A percentile compares a stretch with the other conserved stretches of the same genome.
Evolutionary conservation across 2,113 vertebrate species (phyloP).

Genomic region (Erpornis zantholeuca): DNA sequence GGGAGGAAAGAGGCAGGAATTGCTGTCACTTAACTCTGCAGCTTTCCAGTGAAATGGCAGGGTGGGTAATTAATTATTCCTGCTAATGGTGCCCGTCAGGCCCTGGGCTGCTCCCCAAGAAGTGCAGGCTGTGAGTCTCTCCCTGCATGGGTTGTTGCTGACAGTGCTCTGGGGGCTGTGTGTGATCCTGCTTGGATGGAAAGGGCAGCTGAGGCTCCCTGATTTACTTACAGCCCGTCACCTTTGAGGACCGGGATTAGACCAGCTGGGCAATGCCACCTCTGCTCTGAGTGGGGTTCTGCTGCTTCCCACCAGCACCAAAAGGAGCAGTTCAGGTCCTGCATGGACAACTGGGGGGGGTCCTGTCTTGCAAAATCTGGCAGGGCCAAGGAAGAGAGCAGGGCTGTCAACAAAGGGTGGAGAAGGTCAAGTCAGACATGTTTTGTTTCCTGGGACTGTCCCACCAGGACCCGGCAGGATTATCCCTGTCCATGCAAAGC

Average conservation of each 20-base stretch:
- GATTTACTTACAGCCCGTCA: background rate
- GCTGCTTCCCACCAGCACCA: background rate
- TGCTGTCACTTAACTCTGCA: background rate
- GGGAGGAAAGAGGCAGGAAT: background rate
- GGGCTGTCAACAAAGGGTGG: background rate
- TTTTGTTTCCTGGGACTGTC: background rate
- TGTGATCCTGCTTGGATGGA: background rate
- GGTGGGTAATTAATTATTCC: background rate
- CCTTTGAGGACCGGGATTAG: background rate
- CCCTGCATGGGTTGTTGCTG: background rate
- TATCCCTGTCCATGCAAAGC: accelerated
- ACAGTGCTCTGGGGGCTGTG: background rate
- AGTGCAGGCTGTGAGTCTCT: background rate
- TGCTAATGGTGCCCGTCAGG: background rate
- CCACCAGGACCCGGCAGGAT: background rate
- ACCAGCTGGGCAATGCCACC: background rate
- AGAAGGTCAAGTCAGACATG: background rate
- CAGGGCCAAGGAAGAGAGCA: background rate
- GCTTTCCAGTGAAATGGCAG: background rate
- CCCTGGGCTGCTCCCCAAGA: background rate
- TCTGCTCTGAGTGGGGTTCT: background rate
- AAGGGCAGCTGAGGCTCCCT: background rate
- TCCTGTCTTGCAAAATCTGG: background rate
- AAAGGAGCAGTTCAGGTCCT: background rate
- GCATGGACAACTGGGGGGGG: background rate